These are phyloP conservation scores for Protobothrops flavoviridis DNA, from an alignment of 2,113 vertebrate species.

Conservation along the genomic window DNA sequence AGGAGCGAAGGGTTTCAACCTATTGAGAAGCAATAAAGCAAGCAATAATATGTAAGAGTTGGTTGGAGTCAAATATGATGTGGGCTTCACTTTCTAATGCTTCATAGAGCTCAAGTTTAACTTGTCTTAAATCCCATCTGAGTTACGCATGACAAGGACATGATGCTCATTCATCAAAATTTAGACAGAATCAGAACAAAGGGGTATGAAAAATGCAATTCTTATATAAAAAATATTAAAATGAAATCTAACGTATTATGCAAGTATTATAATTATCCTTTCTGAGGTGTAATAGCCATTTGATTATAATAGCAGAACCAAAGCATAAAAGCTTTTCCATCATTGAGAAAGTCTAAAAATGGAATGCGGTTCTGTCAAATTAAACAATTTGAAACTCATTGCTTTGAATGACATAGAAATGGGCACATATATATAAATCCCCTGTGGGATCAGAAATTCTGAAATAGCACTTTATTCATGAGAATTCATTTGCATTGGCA, in stretches of 20 bases:
- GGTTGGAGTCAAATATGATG: constrained; percentile 52
- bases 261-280: constrained; percentile 57
- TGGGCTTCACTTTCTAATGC: constrained; percentile 51
- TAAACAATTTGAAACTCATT: not conserved
- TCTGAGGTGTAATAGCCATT: constrained; percentile 46
- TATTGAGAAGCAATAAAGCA: constrained; percentile 52
- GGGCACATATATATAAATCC: not conserved
- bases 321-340: not conserved
- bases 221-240: constrained; percentile 49
- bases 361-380: not conserved
- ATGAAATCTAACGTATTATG: constrained; percentile 52
- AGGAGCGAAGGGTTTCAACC: constrained; percentile 55
- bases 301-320: not conserved
- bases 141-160: constrained; percentile 67
- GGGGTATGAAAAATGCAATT: constrained; percentile 56
- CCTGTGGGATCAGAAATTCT: not conserved
- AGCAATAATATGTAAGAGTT: constrained; percentile 51
- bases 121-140: constrained; percentile 52
- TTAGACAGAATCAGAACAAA: constrained; percentile 49
- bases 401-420: not conserved
- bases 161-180: constrained; percentile 81
- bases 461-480: not conserved
- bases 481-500: not conserved
- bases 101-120: constrained; percentile 64
- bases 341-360: not conserved